phyloP scores from a whole-genome alignment of 2,888 invertebrate genomes.

The Andrena hattorfiana region DNA sequence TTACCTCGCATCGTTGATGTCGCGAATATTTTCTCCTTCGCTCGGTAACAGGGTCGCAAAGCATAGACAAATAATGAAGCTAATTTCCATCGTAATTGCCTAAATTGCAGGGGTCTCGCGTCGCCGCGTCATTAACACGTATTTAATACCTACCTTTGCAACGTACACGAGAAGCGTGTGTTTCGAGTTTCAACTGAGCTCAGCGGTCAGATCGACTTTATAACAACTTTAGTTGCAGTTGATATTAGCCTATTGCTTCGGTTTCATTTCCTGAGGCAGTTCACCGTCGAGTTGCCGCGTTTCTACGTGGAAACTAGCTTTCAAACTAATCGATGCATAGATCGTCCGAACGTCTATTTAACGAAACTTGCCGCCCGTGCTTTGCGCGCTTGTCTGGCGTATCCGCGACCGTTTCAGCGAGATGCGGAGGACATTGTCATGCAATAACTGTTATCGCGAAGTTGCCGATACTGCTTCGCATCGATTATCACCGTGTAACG shows the following conservation, averaged over 20 bases:
- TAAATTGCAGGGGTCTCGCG: constrained; percentile 1
- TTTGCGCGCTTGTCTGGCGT: background rate
- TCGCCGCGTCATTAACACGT: constrained; percentile 24
- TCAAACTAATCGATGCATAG: constrained; percentile 33
- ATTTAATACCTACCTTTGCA: constrained; percentile 46
- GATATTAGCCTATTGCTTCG: constrained; percentile 58
- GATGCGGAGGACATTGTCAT: background rate
- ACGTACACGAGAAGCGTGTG: background rate
- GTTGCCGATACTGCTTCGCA: background rate
- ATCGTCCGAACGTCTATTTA: constrained; percentile 17
- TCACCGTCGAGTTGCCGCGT: constrained; percentile 18
- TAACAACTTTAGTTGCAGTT: constrained; percentile 66
- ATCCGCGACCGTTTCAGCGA: background rate
- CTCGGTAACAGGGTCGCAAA: background rate
- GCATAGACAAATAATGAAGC: background rate
- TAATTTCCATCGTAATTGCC: constrained; percentile 16
- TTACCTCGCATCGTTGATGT: background rate
- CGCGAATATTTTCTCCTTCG: background rate
- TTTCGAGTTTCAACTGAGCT: constrained; percentile 38
- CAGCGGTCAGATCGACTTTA: constrained; percentile 61
- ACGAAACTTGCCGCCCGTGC: background rate
- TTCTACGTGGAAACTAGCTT: constrained; percentile 35
- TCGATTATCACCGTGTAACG: background rate
- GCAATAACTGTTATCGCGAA: background rate
- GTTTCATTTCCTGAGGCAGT: constrained; percentile 55